Percentiles rank a stretch among this genome's conserved stretches.
Conservation (phyloP, 2,797 vertebrate species). For the Clamator glandarius region DNA sequence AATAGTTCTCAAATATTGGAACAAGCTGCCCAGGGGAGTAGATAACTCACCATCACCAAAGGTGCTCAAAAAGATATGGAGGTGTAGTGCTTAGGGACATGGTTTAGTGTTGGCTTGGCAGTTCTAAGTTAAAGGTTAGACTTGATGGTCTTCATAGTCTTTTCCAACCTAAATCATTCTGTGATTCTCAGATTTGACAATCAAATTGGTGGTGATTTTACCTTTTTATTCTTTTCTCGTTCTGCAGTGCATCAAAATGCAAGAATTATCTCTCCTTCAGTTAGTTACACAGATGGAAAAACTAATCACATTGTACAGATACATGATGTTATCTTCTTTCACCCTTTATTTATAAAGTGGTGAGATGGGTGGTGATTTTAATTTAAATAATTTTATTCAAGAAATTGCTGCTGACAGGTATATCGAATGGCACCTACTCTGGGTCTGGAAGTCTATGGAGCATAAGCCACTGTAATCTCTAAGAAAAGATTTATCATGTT, state of each 20-base stretch:
- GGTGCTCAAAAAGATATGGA: no score
- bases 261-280: neutral
- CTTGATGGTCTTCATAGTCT: no score
- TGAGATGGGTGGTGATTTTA: neutral
- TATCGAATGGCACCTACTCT: neutral
- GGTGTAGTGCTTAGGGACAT: no score
- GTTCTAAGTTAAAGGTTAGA: no score
- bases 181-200: no score
- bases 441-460: neutral
- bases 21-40: no score
- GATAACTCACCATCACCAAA: no score
- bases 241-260: neutral
- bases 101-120: no score
- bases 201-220: neutral
- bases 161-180: no score
- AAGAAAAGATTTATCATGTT: neutral
- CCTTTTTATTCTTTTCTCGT: neutral
- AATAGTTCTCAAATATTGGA: no score
- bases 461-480: rapidly evolving
- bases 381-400: neutral
- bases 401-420: neutral
- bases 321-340: neutral
- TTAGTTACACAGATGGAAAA: neutral
- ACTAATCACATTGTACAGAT: neutral
- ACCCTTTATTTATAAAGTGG: neutral